Evolutionary conservation across 2,113 vertebrate species (phyloP).

Genomic region (Neolamprologus caudopunctatus): DNA sequence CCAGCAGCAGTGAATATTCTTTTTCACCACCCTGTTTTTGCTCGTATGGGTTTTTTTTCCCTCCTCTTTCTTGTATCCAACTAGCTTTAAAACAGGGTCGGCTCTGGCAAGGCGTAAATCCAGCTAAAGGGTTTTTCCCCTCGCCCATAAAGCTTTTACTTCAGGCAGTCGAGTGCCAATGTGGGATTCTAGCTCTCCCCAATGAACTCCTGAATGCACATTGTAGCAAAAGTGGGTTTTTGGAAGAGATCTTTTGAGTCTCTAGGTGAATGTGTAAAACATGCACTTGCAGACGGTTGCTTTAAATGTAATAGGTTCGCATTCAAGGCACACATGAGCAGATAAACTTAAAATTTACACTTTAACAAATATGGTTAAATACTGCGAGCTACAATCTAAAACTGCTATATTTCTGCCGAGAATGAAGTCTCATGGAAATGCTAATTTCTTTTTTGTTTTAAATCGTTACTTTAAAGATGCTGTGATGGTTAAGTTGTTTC

Average conservation of each 20-base stretch:
- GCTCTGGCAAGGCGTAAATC: constrained; percentile 38
- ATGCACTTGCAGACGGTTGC: not conserved
- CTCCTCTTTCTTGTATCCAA: constrained; percentile 6
- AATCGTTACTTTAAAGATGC: not conserved
- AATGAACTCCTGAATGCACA: constrained; percentile 25
- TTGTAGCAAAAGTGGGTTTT: not conserved
- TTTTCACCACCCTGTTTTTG: constrained; percentile 23
- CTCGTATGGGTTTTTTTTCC: not conserved
- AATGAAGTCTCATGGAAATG: not conserved
- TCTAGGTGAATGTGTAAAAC: not conserved
- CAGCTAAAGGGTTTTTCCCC: constrained; percentile 45
- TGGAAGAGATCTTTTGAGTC: not conserved
- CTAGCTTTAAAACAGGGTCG: constrained; percentile 31
- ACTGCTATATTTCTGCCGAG: not conserved
- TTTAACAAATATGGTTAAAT: not conserved
- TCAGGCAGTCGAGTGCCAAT: constrained; percentile 15
- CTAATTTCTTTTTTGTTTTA: not conserved
- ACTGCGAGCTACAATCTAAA: not conserved
- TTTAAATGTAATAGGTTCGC: not conserved
- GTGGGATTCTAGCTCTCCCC: constrained; percentile 5
- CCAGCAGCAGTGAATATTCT: constrained; percentile 35
- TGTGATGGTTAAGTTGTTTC: fast-evolving
- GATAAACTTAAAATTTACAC: not conserved
- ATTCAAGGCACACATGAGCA: not conserved
- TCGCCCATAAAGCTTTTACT: constrained; percentile 33